These are phyloP conservation scores for Andrena bucephala DNA, from an alignment of 2,888 invertebrate species.

Conservation along the genomic window DNA sequence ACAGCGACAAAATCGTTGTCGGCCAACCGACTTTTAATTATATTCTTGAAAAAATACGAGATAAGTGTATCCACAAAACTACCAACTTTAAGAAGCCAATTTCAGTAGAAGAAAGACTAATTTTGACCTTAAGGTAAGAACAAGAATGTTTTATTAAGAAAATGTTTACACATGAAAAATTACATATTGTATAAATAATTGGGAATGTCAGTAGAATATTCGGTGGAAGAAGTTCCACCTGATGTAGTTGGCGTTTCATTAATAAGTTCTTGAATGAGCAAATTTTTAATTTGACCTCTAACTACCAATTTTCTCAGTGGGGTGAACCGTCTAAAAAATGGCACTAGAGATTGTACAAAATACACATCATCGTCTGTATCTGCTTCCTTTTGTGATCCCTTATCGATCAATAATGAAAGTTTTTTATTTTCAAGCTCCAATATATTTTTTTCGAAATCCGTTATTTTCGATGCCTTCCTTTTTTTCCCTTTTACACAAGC, in stretches of 20 bases:
- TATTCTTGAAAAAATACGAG: not conserved
- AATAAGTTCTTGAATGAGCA: not conserved
- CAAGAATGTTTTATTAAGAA: not conserved
- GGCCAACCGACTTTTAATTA: no score
- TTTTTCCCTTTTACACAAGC: no score
- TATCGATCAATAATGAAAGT: no score
- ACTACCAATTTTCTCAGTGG: not conserved
- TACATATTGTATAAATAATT: not conserved
- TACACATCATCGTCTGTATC: not conserved
- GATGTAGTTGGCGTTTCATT: not conserved
- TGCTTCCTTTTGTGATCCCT: not conserved
- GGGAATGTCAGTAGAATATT: no score
- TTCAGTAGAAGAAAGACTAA: not conserved
- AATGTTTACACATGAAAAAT: not conserved
- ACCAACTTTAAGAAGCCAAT: conserved; percentile 1
- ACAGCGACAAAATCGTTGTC: no score
- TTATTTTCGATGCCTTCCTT: no score
- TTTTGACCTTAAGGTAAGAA: not conserved
- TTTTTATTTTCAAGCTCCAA: no score
- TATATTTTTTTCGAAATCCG: no score
- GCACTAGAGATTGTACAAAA: not conserved
- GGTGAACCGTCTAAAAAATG: not conserved
- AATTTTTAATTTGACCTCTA: not conserved
- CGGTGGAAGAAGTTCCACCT: no score
- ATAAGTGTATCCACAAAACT: not conserved